Conservation (phyloP, 2,797 vertebrate genomes). For the Cuculus canorus region DNA sequence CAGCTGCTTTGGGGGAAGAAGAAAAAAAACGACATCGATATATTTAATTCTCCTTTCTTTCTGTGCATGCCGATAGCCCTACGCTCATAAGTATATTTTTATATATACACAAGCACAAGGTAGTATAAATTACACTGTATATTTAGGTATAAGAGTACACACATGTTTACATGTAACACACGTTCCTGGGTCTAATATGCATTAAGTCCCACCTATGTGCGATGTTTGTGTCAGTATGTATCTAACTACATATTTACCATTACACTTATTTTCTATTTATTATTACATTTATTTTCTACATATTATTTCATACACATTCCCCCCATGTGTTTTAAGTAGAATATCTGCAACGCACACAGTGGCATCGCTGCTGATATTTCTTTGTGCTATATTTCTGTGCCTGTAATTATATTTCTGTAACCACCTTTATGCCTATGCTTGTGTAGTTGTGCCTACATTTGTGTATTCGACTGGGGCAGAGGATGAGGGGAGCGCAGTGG, state of each 20-base stretch:
- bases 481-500: too few relatives aligned
- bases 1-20: not conserved
- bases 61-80: not conserved
- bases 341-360: rapidly evolving
- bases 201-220: rapidly evolving
- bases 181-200: rapidly evolving
- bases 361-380: rapidly evolving
- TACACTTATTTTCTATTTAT: too few relatives aligned
- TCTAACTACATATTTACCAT: not conserved
- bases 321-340: rapidly evolving
- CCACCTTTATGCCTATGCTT: rapidly evolving
- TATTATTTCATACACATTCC: not conserved
- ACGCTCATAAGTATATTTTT: rapidly evolving
- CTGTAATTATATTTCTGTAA: not conserved
- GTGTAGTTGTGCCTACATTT: not conserved
- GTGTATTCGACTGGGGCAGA: too few relatives aligned
- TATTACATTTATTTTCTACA: too few relatives aligned
- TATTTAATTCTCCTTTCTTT: not conserved
- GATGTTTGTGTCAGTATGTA: not conserved
- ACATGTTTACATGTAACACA: not conserved
- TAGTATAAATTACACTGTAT: not conserved
- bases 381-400: rapidly evolving
- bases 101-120: rapidly evolving
- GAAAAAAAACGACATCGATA: not conserved
- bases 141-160: not conserved